Evolutionary conservation across 2,888 invertebrate genomes (phyloP).

Genomic region (Sinhomidia bicolor): DNA sequence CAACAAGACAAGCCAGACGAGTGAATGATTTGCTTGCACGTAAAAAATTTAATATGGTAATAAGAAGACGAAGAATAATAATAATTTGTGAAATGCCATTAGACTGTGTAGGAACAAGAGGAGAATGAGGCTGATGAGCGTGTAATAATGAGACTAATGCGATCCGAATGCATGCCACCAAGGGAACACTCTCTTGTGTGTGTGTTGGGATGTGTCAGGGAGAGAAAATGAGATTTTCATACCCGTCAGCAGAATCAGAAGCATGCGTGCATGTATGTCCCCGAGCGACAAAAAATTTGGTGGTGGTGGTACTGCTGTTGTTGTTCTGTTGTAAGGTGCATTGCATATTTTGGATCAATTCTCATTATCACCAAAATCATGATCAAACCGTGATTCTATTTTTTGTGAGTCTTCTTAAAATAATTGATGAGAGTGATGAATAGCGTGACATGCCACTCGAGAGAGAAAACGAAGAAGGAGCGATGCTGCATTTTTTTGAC

Average conservation of each 20-base stretch:
- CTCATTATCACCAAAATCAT: slow-evolving; percentile 47
- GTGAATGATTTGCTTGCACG: slow-evolving; percentile 15
- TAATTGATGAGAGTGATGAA: slow-evolving; percentile 58
- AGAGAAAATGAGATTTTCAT: slow-evolving; percentile 75
- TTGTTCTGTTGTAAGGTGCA: too few relatives aligned
- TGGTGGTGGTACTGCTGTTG: not conserved
- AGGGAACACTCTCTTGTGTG: not conserved
- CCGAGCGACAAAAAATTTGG: slow-evolving; percentile 16
- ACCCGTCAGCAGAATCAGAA: slow-evolving; percentile 68
- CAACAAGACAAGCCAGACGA: slow-evolving; percentile 4
- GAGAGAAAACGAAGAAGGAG: not conserved
- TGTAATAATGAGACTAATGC: slow-evolving; percentile 64
- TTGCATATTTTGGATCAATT: slow-evolving; percentile 72
- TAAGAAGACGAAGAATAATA: too few relatives aligned
- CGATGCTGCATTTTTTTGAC: too few relatives aligned
- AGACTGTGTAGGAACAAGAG: not conserved
- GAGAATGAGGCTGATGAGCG: slow-evolving; percentile 34
- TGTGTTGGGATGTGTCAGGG: slow-evolving; percentile 56
- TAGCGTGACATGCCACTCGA: slow-evolving; percentile 32
- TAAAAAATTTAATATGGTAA: slow-evolving; percentile 1
- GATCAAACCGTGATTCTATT: not conserved
- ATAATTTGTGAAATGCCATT: not conserved
- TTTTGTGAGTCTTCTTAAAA: not conserved
- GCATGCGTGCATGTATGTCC: slow-evolving; percentile 32
- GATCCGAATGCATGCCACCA: slow-evolving; percentile 48